Evolutionary conservation across 2,888 invertebrate species (phyloP).

Genomic region (Erebia palarica): DNA sequence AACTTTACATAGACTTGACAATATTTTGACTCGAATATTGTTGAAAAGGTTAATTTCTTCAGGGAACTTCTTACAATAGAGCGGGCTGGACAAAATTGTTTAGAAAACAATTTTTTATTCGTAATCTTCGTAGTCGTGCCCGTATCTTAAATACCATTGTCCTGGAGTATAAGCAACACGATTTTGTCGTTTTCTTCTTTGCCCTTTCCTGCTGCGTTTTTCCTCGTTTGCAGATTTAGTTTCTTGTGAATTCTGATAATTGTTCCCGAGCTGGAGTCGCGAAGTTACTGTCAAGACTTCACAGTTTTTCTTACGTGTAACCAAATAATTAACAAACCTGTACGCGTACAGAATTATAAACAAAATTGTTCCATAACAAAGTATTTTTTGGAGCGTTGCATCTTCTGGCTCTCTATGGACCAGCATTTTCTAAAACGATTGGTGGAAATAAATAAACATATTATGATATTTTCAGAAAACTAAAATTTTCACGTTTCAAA

Average conservation of each 20-base stretch:
- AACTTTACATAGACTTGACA: slow-evolving; percentile 42
- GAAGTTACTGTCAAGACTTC: neutral
- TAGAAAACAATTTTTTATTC: slow-evolving; percentile 25
- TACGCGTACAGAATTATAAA: slow-evolving; percentile 51
- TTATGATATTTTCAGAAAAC: neutral
- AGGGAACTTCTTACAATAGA: slow-evolving; percentile 26
- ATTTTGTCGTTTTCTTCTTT: slow-evolving; percentile 49
- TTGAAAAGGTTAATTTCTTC: slow-evolving; percentile 39
- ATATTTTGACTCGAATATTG: slow-evolving; percentile 38
- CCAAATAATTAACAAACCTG: slow-evolving; percentile 48
- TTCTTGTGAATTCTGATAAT: slow-evolving; percentile 17
- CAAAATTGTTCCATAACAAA: slow-evolving; percentile 49
- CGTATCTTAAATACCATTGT: slow-evolving; percentile 47
- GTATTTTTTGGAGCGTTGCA: slow-evolving; percentile 42
- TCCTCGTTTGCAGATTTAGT: slow-evolving; percentile 34
- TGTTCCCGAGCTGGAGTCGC: neutral
- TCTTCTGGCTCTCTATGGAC: slow-evolving; percentile 52
- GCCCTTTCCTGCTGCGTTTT: slow-evolving; percentile 44
- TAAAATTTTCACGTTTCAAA: neutral
- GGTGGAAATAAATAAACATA: neutral
- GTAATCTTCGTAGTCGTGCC: too few species aligned
- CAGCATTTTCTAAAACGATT: slow-evolving; percentile 50
- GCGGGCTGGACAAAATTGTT: neutral
- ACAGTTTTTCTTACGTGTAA: slow-evolving; percentile 29
- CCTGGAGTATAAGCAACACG: slow-evolving; percentile 38